phyloP scores from a whole-genome alignment of 2,113 vertebrate genomes.

The Kobus ellipsiprymnus region DNA sequence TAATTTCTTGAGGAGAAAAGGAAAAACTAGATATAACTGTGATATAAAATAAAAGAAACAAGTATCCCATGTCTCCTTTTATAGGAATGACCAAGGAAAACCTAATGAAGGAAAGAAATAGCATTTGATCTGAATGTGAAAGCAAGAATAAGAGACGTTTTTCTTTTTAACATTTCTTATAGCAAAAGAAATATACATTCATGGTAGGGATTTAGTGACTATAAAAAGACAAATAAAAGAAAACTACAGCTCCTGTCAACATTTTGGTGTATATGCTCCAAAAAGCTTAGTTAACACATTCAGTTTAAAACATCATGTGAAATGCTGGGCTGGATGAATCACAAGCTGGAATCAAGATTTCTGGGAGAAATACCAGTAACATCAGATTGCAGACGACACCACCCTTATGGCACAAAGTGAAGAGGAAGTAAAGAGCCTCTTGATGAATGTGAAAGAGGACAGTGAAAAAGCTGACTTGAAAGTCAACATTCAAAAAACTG shows the following conservation, averaged over 20 bases:
- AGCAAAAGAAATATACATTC: neutral
- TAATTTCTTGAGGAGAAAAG: neutral
- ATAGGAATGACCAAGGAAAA: neutral
- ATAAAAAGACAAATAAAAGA: neutral
- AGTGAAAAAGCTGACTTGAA: neutral
- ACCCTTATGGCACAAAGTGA: neutral
- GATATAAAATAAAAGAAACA: neutral
- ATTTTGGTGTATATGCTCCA: neutral
- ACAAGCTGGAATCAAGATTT: neutral
- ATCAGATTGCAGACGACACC: neutral
- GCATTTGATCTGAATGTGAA: neutral
- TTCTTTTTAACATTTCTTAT: neutral
- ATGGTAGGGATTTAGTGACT: neutral
- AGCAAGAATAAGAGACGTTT: neutral
- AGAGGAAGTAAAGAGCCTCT: neutral
- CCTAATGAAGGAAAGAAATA: neutral
- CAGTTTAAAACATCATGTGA: neutral
- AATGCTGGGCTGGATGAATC: neutral
- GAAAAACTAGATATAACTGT: neutral
- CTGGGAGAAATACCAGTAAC: neutral
- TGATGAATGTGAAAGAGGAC: neutral
- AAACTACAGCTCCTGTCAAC: neutral
- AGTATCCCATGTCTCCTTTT: neutral
- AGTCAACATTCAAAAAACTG: neutral
- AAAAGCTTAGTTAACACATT: neutral